Evolutionary conservation across 2,113 vertebrate genomes (phyloP), one percentile per base, ranked within the genome.

Genomic region (Beaufortia kweichowensis): DNA sequence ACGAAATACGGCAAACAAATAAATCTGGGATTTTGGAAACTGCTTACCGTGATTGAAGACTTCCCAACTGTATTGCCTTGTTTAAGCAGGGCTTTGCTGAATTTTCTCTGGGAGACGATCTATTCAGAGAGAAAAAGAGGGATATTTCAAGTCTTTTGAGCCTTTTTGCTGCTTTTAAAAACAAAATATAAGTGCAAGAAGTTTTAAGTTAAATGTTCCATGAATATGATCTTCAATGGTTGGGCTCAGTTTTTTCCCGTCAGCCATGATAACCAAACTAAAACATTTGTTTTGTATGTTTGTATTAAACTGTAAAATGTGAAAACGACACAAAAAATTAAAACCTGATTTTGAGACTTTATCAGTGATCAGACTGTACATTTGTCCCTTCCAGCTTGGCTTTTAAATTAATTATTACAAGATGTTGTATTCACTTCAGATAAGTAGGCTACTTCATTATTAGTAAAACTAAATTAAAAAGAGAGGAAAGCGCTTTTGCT

Each of bases 91-190:
- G 94, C 95, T 89, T 96, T 99, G 79, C 94, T 95, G 77, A 99
- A 90, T 79, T 98, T 99, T 83, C 96, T 95, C 91, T 99, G 97
- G 79, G 96, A 98, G 83, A 98, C 90, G 81, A 99, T 98, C 97
- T 99, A 89, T 43, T 89, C 3, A 82, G 80, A 89, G 81, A 72
- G 48, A 86, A 35, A 83, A 87, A 72, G n/a, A n/a, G 81, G 78
- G 75, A 80, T 43, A 76, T 41, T 6, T 64, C 21, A 46, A 62
- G 21, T 26, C 46, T 28, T 59, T 11, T 12, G 12, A 53, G 35
- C 35, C n/a, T 23, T n/a, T 43, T 46, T 31, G 48, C 29, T 39
- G 21, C 62, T 46, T 0, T 46, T 46, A 46, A 14, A 46, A 46
- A 46, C 12, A 1, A 4, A 46, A 15, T 46, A 43, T 43, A 43